A percentile compares a stretch with the other conserved stretches of the same genome.
These are phyloP conservation scores for Drosophila neotestacea DNA, from an alignment of 2,888 invertebrate genomes.

Conservation along the genomic window DNA sequence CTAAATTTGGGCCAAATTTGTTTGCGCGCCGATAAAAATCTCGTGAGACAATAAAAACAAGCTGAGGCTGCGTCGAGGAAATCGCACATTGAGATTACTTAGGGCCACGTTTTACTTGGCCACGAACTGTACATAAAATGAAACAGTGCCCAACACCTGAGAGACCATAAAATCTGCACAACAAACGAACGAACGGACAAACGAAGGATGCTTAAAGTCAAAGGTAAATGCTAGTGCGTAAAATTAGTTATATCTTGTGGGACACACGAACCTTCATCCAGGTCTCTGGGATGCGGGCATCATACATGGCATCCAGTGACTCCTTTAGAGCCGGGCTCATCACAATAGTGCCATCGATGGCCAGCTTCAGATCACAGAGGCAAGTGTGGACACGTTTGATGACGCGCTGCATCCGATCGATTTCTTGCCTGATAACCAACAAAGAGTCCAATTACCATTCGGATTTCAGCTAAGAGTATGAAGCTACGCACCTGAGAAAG, in stretches of 20 bases:
- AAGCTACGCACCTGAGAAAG: constrained; percentile 88
- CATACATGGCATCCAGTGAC: constrained; percentile 97
- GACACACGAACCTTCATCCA: constrained; percentile 92
- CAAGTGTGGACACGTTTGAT: constrained; percentile 92
- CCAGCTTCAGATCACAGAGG: constrained; percentile 94
- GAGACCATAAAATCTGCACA: constrained; percentile 48
- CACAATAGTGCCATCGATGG: constrained; percentile 98
- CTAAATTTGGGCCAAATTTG: constrained; percentile 54
- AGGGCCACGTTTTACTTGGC: constrained; percentile 41
- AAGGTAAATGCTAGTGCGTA: constrained; percentile 29
- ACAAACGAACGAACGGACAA: not conserved
- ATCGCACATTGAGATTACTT: constrained; percentile 55
- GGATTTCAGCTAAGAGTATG: too few species aligned
- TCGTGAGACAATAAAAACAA: constrained; percentile 64
- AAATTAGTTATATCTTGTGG: constrained; percentile 33
- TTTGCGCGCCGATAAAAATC: constrained; percentile 63
- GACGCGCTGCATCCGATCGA: constrained; percentile 94
- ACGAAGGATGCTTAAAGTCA: constrained; percentile 39
- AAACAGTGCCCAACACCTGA: constrained; percentile 40
- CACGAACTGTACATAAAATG: constrained; percentile 46
- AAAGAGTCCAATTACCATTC: not conserved
- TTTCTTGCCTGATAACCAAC: constrained; percentile 87
- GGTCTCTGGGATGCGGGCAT: constrained; percentile 95
- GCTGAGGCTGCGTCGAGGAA: constrained; percentile 36
- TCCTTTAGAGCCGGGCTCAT: constrained; percentile 96